These are phyloP conservation scores for Crotalus horridus DNA, from an alignment of 2,113 vertebrate species.

Conservation along the genomic window DNA sequence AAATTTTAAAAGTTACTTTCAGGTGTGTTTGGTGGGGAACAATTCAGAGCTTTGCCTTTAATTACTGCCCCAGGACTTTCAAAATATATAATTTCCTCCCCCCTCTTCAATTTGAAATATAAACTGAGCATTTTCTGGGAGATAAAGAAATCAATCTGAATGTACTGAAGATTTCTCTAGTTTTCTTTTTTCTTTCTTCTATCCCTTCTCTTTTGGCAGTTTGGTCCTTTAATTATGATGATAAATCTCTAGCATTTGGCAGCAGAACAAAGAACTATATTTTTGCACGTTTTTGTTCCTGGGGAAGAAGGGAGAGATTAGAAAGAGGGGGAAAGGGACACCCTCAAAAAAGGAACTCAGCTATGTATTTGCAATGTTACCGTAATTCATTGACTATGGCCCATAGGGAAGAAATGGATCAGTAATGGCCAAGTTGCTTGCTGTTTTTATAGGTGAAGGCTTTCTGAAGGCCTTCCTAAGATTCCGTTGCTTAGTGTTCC, in stretches of 20 bases:
- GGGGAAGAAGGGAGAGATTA: constrained; percentile 6
- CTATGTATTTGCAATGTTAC: constrained; percentile 25
- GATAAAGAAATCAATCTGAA: constrained; percentile 44
- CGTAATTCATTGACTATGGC: constrained; percentile 34
- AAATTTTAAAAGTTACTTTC: constrained; percentile 43
- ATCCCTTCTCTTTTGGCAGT: constrained; percentile 37
- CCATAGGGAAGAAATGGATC: background rate
- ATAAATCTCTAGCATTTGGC: constrained; percentile 60
- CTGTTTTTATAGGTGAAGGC: constrained; percentile 11
- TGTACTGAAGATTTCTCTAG: constrained; percentile 22
- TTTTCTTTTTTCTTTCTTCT: background rate
- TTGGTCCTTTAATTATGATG: constrained; percentile 64
- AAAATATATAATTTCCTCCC: constrained; percentile 25
- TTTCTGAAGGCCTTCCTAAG: background rate
- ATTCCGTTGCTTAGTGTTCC: background rate
- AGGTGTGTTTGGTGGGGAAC: constrained; percentile 53
- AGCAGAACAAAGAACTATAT: constrained; percentile 49
- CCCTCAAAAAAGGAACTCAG: constrained; percentile 43
- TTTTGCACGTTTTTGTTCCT: constrained; percentile 51
- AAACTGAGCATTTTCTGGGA: constrained; percentile 49
- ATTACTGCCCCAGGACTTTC: constrained; percentile 47
- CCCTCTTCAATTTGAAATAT: constrained; percentile 51
- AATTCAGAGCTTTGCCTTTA: constrained; percentile 58
- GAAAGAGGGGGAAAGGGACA: constrained; percentile 32
- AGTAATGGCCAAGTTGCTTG: constrained; percentile 18